Evolutionary conservation across 1,140 invertebrate species (phyloP).

Genomic region (Cydia amplana): DNA sequence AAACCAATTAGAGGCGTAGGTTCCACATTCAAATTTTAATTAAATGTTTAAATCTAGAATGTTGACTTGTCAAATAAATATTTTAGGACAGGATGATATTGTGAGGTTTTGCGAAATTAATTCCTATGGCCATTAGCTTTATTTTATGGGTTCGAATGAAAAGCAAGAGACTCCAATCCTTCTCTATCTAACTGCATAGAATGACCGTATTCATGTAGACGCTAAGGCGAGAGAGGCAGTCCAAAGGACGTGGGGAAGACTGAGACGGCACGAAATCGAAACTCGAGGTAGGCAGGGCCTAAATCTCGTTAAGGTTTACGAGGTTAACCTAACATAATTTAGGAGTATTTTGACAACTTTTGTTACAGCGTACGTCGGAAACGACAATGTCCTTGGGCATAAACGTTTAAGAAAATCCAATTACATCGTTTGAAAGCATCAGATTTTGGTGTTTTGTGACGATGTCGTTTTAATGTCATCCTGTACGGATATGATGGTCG

Average conservation of each 20-base stretch:
- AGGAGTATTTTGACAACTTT: constrained; percentile 32
- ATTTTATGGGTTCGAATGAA: constrained; percentile 8
- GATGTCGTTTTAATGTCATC: neutral
- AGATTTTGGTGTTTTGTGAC: neutral
- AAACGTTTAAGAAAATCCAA: constrained; percentile 24
- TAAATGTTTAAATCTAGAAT: neutral
- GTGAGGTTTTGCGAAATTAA: neutral
- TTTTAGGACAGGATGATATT: neutral
- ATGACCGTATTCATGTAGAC: constrained; percentile 16
- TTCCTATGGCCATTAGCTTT: neutral
- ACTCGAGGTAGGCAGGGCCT: constrained; percentile 28
- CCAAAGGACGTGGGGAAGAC: neutral
- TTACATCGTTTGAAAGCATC: constrained; percentile 18
- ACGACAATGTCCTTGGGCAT: constrained; percentile 27
- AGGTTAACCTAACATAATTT: constrained; percentile 33
- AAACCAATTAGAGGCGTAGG: neutral
- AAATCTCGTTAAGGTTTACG: constrained; percentile 32
- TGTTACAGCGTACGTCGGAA: constrained; percentile 21
- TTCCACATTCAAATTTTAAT: neutral
- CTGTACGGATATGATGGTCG: no score
- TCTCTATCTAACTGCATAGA: constrained; percentile 26
- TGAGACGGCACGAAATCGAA: constrained; percentile 14
- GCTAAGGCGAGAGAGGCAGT: neutral
- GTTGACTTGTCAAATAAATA: neutral
- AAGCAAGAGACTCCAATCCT: constrained; percentile 8